These are phyloP conservation scores for Caenorhabditis panamensis DNA, from an alignment of 2,888 invertebrate species.

Conservation along the genomic window DNA sequence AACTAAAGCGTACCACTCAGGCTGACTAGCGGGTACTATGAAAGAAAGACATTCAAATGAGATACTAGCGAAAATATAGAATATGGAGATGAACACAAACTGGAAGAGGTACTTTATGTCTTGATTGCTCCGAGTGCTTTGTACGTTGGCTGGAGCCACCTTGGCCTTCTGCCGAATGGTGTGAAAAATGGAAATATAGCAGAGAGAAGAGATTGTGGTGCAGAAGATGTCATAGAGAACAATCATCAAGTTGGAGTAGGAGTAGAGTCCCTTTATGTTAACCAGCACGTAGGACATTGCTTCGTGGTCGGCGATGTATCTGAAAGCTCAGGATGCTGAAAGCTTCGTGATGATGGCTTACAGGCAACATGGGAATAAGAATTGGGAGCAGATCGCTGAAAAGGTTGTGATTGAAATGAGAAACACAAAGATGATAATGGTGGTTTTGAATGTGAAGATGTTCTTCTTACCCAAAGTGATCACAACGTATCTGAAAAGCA, in stretches of 20 bases:
- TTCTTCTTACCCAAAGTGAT: conserved; percentile 48
- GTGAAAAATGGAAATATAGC: conserved; percentile 12
- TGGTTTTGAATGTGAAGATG: conserved; percentile 36
- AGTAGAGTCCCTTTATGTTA: conserved; percentile 6
- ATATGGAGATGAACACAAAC: no score
- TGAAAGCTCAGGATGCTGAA: no score
- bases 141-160: conserved; percentile 1
- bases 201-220: conserved; percentile 18
- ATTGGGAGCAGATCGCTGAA: not conserved
- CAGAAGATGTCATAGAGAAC: conserved; percentile 23
- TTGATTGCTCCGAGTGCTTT: conserved; percentile 3
- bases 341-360: not conserved
- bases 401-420: conserved; percentile 39
- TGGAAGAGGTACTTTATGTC: conserved; percentile 11
- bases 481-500: conserved; percentile 40
- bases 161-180: not conserved
- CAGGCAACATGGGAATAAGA: not conserved
- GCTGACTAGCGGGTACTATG: no score
- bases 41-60: not conserved
- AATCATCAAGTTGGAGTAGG: conserved; percentile 32
- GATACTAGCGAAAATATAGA: no score
- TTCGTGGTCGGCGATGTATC: conserved; percentile 20
- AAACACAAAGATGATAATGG: conserved; percentile 30
- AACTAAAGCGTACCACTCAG: no score
- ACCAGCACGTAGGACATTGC: conserved; percentile 29